A percentile compares a stretch with the other conserved stretches of the same genome.
These are phyloP conservation scores for Myotis planiceps DNA, from an alignment of 2,797 vertebrate genomes.

Conservation along the genomic window DNA sequence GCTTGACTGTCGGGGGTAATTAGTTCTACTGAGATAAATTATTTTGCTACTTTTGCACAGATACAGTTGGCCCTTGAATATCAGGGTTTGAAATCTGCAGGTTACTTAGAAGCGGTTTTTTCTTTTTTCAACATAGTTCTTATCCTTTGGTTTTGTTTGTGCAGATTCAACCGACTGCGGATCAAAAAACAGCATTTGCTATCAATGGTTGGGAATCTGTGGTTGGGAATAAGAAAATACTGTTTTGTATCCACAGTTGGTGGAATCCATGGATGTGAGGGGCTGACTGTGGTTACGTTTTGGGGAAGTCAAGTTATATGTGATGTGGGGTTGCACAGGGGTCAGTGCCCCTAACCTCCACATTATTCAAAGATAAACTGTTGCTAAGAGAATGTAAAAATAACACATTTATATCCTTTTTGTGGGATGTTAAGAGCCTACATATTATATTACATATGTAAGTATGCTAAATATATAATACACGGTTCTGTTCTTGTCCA, in stretches of 20 bases:
- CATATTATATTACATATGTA: not conserved
- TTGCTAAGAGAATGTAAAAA: slow-evolving; percentile 56
- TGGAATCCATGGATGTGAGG: not conserved
- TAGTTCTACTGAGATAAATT: slow-evolving; percentile 47
- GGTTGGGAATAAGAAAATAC: not conserved
- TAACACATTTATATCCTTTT: slow-evolving; percentile 57
- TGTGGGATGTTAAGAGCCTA: slow-evolving; percentile 50
- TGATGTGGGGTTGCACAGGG: not conserved
- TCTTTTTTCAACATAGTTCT: not conserved
- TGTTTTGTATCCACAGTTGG: not conserved
- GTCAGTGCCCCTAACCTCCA: not conserved
- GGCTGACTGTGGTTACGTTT: not conserved
- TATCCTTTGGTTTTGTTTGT: not conserved
- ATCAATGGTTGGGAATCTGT: not conserved
- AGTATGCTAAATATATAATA: not conserved
- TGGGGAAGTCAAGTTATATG: not conserved
- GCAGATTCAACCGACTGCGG: not conserved
- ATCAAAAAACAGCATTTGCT: not conserved
- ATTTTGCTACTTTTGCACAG: slow-evolving; percentile 55
- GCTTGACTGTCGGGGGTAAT: slow-evolving; percentile 33
- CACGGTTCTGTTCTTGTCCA: not conserved
- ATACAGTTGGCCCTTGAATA: not conserved
- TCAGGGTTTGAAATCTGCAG: not conserved
- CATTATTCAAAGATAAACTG: not conserved
- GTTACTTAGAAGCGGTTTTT: not conserved